phyloP scores from a whole-genome alignment of 2,113 vertebrate genomes.

The Podiceps cristatus region DNA sequence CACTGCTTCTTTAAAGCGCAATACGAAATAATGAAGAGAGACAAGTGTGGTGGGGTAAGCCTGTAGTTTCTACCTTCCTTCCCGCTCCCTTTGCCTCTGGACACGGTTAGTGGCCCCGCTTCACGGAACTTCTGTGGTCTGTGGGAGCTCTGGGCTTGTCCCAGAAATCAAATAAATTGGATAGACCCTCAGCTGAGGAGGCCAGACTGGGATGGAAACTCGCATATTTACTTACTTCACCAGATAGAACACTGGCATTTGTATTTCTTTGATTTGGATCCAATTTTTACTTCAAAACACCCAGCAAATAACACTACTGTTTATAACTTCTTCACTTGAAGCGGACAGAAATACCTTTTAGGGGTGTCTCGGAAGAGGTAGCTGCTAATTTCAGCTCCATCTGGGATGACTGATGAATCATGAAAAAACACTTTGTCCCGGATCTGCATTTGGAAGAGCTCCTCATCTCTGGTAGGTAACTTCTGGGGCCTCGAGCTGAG shows the following conservation, averaged over 20 bases:
- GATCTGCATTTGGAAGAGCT: slow-evolving; percentile 98
- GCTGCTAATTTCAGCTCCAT: slow-evolving; percentile 94
- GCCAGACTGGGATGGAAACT: neutral
- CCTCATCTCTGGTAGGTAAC: slow-evolving; percentile 94
- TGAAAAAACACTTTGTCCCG: slow-evolving; percentile 92
- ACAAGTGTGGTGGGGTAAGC: neutral
- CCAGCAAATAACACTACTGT: neutral
- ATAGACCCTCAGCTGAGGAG: neutral
- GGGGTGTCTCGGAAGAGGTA: slow-evolving; percentile 96
- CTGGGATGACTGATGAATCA: slow-evolving; percentile 92
- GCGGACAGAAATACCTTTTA: slow-evolving; percentile 84
- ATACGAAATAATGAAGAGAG: neutral
- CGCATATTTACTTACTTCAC: neutral
- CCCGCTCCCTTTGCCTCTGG: neutral
- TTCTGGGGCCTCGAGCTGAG: slow-evolving; percentile 85
- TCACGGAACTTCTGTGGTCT: neutral
- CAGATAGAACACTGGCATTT: neutral
- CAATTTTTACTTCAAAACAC: neutral
- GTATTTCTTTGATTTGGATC: neutral
- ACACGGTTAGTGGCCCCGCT: neutral
- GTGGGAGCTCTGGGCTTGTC: neutral
- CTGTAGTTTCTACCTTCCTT: neutral
- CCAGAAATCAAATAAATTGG: neutral
- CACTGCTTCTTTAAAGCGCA: neutral
- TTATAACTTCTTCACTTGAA: neutral